Base-by-base conservation (phyloP, 2,113 vertebrate species). In the Casuarius casuarius region DNA sequence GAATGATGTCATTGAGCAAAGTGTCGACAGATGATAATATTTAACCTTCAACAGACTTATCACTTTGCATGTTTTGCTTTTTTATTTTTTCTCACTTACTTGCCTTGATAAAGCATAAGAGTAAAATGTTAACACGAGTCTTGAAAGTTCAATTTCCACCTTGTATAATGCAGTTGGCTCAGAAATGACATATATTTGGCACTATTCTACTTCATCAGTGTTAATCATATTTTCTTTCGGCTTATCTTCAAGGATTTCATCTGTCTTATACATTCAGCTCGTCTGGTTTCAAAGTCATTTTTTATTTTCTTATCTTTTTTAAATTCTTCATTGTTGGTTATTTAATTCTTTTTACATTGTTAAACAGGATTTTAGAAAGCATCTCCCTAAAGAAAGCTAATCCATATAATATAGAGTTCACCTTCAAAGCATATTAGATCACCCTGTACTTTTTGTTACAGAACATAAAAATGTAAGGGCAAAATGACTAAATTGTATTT, bases 201-300 rank as follows among this genome's bases (percentile, higher is more conserved):
- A 90, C 56, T 76, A 61, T 56, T 54, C 31, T 63, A 7, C 62
- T 96, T 96, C 73, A 85, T 95, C 90, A 90, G 33, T 94, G 82
- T 88, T 90, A 94, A 96, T 95, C 86, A 93, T 84, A 95, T 95
- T 97, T 97, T 94, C 79, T 90, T 98, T 93, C 54, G 56, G 76
- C 85, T 95, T 75, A 74, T 90, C 85, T 88, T 97, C 61, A 84
- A 88, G 94, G 61, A 83, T 93, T 48, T 91, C 46, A 79, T 89
- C 61, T 51, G 54, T 90, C 46, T 74, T 92, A 75, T 87, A 87
- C 3, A 95, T 62, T 84, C 73, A 63, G 63, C 89, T 75, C 65
- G 73, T 92, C 84, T 68, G 5, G n/a, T 81, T 96, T 96, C 87
- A 91, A 95, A 90, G 72, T 23, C 0, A 10, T 59, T 82, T 97